Conservation (phyloP, 2,113 vertebrate species). For the Perca schrenkii region DNA sequence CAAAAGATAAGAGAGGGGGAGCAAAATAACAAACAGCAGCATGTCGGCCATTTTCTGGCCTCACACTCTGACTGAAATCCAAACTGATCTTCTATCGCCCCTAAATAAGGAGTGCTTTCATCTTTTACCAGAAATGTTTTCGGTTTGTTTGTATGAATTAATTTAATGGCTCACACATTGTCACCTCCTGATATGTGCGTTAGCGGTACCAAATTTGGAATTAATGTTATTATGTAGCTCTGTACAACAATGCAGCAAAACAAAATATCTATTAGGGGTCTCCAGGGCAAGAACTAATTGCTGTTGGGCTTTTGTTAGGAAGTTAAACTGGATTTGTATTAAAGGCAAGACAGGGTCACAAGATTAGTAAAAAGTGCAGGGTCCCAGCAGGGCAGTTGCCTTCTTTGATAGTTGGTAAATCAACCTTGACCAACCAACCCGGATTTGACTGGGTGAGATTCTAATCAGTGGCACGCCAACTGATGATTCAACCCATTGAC, state of each 20-base stretch:
- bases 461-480: too few species aligned
- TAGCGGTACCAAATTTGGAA: too few species aligned
- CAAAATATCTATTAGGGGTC: too few species aligned
- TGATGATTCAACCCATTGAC: not conserved
- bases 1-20: constrained; percentile 43
- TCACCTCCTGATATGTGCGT: not conserved
- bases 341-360: not conserved
- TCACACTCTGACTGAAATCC: constrained; percentile 39
- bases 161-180: not conserved
- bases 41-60: constrained; percentile 70
- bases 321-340: not conserved
- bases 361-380: not conserved
- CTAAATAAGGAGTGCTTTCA: constrained; percentile 6
- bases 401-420: not conserved
- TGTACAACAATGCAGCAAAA: too few species aligned
- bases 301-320: not conserved
- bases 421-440: not conserved
- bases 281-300: too few species aligned
- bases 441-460: not conserved
- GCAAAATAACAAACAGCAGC: constrained; percentile 57
- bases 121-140: not conserved
- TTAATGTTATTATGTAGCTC: too few species aligned
- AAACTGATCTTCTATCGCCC: constrained; percentile 28
- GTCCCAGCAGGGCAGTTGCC: not conserved
- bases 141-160: not conserved